These are phyloP conservation scores for Xiphophorus hellerii DNA, from an alignment of 2,113 vertebrate species.

Conservation along the genomic window DNA sequence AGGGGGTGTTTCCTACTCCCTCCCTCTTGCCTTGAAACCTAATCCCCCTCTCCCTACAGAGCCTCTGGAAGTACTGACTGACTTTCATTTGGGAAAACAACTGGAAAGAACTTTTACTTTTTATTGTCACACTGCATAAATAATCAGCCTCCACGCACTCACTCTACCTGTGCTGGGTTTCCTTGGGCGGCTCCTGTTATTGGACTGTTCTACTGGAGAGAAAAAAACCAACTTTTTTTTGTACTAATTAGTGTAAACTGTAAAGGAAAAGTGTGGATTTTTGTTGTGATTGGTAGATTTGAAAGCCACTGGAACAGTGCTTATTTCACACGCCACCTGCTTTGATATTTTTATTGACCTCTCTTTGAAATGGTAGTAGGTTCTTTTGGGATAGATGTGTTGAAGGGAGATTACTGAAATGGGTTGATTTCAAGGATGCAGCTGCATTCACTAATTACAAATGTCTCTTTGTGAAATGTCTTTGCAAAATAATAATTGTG, in stretches of 20 bases:
- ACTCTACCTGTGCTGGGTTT: constrained; percentile 48
- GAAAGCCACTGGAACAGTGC: constrained; percentile 37
- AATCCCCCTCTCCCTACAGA: constrained; percentile 30
- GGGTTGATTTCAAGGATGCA: constrained; percentile 43
- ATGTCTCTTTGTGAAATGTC: constrained; percentile 46
- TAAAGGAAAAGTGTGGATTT: constrained; percentile 30
- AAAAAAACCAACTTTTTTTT: constrained; percentile 21
- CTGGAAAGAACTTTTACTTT: constrained; percentile 64
- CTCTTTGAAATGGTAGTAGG: constrained; percentile 30
- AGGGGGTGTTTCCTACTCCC: constrained; percentile 53
- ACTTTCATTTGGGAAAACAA: constrained; percentile 54
- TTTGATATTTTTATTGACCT: constrained; percentile 44
- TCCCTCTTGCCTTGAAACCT: constrained; percentile 56
- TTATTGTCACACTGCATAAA: constrained; percentile 35
- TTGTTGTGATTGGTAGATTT: constrained; percentile 48
- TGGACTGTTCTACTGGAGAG: constrained; percentile 31
- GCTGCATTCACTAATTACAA: constrained; percentile 50
- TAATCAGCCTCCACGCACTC: constrained; percentile 11
- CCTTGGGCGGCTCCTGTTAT: constrained; percentile 28
- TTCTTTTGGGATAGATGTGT: constrained; percentile 24
- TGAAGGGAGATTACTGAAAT: constrained; percentile 28
- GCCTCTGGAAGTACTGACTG: constrained; percentile 61
- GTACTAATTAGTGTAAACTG: constrained; percentile 50
- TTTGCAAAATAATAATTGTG: constrained; percentile 64
- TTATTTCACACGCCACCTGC: constrained; percentile 31